phyloP scores from a whole-genome alignment of 2,113 vertebrate species.

The Sylvilagus bachmani region DNA sequence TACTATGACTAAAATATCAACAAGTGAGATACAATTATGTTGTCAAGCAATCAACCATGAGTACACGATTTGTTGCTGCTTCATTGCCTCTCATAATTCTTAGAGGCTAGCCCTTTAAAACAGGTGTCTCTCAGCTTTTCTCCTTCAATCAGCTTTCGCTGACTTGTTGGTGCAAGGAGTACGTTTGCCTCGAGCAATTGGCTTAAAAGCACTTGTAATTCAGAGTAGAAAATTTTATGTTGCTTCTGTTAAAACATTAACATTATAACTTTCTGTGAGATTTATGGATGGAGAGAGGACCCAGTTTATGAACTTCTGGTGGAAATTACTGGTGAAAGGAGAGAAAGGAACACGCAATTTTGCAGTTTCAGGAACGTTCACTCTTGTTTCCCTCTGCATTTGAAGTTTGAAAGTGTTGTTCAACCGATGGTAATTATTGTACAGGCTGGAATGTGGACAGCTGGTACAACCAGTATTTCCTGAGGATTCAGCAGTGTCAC shows the following conservation, averaged over 20 bases:
- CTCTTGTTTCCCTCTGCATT: slow-evolving; percentile 31
- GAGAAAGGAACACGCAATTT: slow-evolving; percentile 24
- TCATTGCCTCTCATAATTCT: slow-evolving; percentile 85
- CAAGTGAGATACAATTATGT: slow-evolving; percentile 80
- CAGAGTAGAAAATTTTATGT: slow-evolving; percentile 88
- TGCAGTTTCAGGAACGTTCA: slow-evolving; percentile 18
- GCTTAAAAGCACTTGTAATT: slow-evolving; percentile 83
- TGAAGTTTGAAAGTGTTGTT: slow-evolving; percentile 35
- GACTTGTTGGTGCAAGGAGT: slow-evolving; percentile 80
- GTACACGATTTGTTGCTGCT: slow-evolving; percentile 81
- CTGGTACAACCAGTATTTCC: slow-evolving; percentile 39
- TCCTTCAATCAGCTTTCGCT: slow-evolving; percentile 72
- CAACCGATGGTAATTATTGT: slow-evolving; percentile 21
- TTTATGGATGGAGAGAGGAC: slow-evolving; percentile 84
- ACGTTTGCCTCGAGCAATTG: slow-evolving; percentile 84
- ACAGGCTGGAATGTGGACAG: slow-evolving; percentile 54
- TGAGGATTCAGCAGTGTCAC: background rate
- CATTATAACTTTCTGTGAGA: slow-evolving; percentile 88
- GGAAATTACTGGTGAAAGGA: slow-evolving; percentile 66
- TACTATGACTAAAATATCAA: slow-evolving; percentile 83
- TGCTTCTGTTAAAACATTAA: slow-evolving; percentile 79
- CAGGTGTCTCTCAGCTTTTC: slow-evolving; percentile 86
- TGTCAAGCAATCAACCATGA: slow-evolving; percentile 82
- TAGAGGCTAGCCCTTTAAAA: slow-evolving; percentile 85
- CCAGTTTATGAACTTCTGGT: slow-evolving; percentile 50